Evolutionary conservation across 1,140 invertebrate genomes (phyloP).

Genomic region (Cephus cinctus): DNA sequence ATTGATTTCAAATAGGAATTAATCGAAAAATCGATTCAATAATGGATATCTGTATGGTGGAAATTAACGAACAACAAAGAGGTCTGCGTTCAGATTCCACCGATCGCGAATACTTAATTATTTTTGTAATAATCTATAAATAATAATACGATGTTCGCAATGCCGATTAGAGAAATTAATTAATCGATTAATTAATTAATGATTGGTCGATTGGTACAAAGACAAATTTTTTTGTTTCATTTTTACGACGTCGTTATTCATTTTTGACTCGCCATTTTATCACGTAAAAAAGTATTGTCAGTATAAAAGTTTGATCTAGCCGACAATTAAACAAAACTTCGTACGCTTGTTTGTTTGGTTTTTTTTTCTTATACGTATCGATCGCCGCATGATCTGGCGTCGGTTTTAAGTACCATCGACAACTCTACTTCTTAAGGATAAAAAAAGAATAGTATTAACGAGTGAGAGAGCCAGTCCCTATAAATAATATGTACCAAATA

Average conservation of each 20-base stretch:
- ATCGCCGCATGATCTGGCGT: no score
- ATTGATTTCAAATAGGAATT: no score
- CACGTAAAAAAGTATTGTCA: conserved; percentile 35
- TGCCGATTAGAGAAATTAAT: conserved; percentile 16
- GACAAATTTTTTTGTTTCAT: conserved; percentile 9
- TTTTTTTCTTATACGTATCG: no score
- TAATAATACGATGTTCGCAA: conserved; percentile 29
- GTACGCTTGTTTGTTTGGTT: conserved; percentile 2
- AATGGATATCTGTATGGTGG: no score
- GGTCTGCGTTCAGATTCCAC: no score
- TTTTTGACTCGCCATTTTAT: conserved; percentile 5
- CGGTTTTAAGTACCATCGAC: not conserved
- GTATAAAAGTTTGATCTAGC: conserved; percentile 30
- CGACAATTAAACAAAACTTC: no score
- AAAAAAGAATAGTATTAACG: not conserved
- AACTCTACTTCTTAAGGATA: no score
- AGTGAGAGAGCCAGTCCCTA: conserved; percentile 20
- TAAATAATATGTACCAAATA: conserved; percentile 25
- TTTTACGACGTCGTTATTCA: conserved; percentile 12
- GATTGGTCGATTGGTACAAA: conserved; percentile 14
- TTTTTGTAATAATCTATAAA: no score
- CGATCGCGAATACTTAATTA: no score
- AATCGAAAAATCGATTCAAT: no score
- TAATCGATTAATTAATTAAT: conserved; percentile 10
- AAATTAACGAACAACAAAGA: no score